Conservation (phyloP, 2,888 invertebrate species). For the Caenorhabditis drosophilae region DNA sequence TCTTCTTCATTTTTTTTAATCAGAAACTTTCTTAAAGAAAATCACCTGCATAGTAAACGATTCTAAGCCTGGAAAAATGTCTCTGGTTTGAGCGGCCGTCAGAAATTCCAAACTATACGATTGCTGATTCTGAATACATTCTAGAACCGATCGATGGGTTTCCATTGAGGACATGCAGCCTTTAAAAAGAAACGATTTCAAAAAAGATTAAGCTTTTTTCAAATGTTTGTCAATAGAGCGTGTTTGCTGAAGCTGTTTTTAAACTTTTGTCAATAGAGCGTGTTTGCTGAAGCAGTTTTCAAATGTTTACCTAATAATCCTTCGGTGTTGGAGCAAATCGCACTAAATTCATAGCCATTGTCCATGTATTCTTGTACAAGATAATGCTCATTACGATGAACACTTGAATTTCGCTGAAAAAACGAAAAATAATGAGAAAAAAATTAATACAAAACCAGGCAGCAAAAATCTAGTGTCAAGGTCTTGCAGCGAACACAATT, state of each 20-base stretch:
- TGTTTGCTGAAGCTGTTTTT: too few species aligned
- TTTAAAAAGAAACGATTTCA: too few species aligned
- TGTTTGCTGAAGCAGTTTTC: too few species aligned
- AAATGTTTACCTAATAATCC: constrained; percentile 59
- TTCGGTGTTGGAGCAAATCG: constrained; percentile 49
- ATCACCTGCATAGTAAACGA: constrained; percentile 58
- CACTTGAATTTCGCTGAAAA: constrained; percentile 47
- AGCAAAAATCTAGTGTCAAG: too few species aligned
- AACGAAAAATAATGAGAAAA: background rate
- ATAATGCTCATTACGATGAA: constrained; percentile 54
- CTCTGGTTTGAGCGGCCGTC: constrained; percentile 58
- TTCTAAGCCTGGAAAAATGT: constrained; percentile 60
- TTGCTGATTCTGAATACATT: constrained; percentile 49
- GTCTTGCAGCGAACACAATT: too few species aligned
- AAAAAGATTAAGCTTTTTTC: too few species aligned
- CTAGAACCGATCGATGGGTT: constrained; percentile 43
- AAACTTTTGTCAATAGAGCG: too few species aligned
- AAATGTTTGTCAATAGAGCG: too few species aligned
- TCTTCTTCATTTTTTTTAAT: background rate
- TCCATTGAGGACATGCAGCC: constrained; percentile 52
- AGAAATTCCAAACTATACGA: constrained; percentile 56
- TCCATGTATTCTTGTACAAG: constrained; percentile 60
- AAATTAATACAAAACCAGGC: background rate
- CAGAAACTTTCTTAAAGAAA: background rate
- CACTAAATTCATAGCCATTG: constrained; percentile 60